These are phyloP conservation scores for Lethenteron camtschaticum DNA, from an alignment of 2,113 vertebrate genomes.

Conservation along the genomic window DNA sequence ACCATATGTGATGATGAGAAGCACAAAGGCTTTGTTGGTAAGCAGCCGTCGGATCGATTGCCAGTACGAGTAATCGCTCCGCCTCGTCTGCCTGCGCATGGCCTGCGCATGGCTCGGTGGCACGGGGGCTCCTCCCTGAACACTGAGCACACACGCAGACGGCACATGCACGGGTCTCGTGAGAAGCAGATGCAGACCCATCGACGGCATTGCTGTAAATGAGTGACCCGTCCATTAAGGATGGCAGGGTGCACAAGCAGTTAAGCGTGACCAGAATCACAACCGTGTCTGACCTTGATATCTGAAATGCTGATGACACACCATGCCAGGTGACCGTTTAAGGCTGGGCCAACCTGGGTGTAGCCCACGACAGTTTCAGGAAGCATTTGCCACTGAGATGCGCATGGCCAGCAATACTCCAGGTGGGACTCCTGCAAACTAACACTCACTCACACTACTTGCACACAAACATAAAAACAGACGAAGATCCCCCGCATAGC, in stretches of 20 bases:
- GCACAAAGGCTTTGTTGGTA: conserved; percentile 45
- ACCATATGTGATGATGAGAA: conserved; percentile 68
- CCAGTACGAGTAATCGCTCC: conserved; percentile 35
- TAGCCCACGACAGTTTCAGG: no score
- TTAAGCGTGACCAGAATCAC: neutral
- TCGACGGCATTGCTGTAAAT: neutral
- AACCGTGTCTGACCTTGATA: neutral
- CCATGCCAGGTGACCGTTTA: no score
- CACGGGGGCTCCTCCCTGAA: conserved; percentile 56
- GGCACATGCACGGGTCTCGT: neutral
- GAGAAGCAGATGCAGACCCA: neutral
- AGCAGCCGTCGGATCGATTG: conserved; percentile 42
- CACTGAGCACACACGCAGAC: conserved; percentile 26
- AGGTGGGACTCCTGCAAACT: no score
- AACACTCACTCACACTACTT: no score
- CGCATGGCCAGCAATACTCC: no score
- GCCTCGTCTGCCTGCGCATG: conserved; percentile 19
- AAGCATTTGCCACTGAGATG: no score
- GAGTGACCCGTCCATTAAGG: neutral
- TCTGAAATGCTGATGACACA: neutral
- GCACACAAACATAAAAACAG: no score
- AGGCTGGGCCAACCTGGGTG: no score
- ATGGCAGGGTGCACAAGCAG: neutral
- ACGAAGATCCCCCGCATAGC: no score
- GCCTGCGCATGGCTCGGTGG: conserved; percentile 50